phyloP scores from a whole-genome alignment of 2,113 vertebrate genomes.

The Hippocampus comes region DNA sequence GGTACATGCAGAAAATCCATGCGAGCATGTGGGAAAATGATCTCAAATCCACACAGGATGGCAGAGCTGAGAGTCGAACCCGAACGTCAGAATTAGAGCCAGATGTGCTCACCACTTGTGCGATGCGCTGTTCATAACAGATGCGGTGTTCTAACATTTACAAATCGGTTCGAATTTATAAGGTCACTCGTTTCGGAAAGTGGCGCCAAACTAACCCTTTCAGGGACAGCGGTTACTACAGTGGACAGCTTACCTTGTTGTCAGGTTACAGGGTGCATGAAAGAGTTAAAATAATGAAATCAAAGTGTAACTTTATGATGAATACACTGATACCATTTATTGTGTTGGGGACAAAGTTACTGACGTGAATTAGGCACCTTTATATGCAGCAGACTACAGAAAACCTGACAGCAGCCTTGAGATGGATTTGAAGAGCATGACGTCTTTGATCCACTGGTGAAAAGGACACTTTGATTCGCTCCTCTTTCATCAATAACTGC shows the following conservation, averaged over 20 bases:
- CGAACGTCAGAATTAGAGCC: neutral
- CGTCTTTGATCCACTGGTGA: too few relatives aligned
- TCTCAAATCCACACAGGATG: neutral
- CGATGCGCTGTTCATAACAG: neutral
- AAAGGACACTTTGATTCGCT: too few relatives aligned
- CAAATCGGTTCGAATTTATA: neutral
- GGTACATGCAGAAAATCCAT: neutral
- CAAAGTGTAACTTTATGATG: neutral
- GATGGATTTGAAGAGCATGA: constrained; percentile 37
- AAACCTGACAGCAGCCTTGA: constrained; percentile 40
- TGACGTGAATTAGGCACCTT: neutral
- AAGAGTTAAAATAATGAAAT: neutral
- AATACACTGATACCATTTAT: neutral
- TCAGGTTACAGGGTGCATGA: too few relatives aligned
- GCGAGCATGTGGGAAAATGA: neutral
- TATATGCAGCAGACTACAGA: constrained; percentile 11
- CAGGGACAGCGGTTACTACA: too few relatives aligned
- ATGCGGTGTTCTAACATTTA: neutral
- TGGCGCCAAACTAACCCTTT: too few relatives aligned
- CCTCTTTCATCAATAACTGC: too few relatives aligned
- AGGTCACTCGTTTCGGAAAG: neutral
- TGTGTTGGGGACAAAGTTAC: neutral
- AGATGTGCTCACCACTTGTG: neutral
- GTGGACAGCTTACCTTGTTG: too few relatives aligned
- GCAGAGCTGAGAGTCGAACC: neutral